Evolutionary conservation across 2,113 vertebrate genomes (phyloP).

Genomic region (Halcyon malimbica): DNA sequence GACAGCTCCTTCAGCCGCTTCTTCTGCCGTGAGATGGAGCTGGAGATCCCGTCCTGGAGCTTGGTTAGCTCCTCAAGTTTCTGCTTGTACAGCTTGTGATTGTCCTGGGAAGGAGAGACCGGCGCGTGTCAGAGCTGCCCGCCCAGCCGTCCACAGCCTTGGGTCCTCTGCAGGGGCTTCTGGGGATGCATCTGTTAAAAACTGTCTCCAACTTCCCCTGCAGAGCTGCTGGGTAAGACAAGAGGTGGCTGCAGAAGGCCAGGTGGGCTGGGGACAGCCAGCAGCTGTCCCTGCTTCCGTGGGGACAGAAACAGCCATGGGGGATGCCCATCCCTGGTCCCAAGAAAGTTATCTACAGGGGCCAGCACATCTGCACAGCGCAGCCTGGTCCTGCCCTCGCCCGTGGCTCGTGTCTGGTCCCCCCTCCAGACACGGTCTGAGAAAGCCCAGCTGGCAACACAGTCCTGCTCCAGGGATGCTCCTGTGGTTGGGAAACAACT

Average conservation of each 20-base stretch:
- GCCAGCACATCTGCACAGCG: fast-evolving
- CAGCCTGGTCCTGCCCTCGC: neutral
- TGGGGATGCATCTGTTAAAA: neutral
- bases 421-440: neutral
- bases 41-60: slow-evolving; percentile 85
- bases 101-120: slow-evolving; percentile 78
- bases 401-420: fast-evolving
- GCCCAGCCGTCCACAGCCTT: neutral
- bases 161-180: neutral
- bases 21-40: slow-evolving; percentile 82
- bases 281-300: neutral
- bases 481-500: fast-evolving
- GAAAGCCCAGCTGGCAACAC: neutral
- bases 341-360: neutral
- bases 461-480: fast-evolving
- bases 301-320: neutral
- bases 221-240: neutral
- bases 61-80: slow-evolving; percentile 90
- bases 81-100: slow-evolving; percentile 86
- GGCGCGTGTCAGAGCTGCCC: fast-evolving
- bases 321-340: neutral
- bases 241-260: neutral
- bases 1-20: slow-evolving; percentile 83
- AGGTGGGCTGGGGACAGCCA: neutral
- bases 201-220: neutral